These are phyloP conservation scores for Trichonephila clavipes DNA, from an alignment of 1,140 invertebrate genomes.

Conservation along the genomic window DNA sequence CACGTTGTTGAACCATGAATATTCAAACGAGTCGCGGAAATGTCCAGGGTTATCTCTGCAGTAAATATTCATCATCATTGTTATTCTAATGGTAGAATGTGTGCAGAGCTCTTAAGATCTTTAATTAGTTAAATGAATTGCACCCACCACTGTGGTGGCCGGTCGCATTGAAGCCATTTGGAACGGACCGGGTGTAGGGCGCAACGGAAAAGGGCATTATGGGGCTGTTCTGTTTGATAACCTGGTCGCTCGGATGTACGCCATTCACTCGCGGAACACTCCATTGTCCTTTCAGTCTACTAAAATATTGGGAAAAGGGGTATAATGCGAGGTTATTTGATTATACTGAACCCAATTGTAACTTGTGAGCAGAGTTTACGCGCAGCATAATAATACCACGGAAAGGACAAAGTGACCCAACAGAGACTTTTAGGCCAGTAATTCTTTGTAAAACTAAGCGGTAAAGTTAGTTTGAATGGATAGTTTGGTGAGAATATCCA, in stretches of 20 bases:
- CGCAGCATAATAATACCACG: too few species aligned
- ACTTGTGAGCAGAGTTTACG: too few species aligned
- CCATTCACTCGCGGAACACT: not conserved
- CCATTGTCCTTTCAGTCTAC: not conserved
- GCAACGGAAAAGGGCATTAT: conserved; percentile 21
- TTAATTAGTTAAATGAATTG: conserved; percentile 74
- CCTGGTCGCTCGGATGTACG: not conserved
- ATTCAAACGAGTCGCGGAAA: conserved; percentile 64
- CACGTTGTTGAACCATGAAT: conserved; percentile 66
- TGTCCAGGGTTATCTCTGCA: conserved; percentile 57
- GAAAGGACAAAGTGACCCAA: too few species aligned
- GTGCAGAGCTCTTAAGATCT: conserved; percentile 67
- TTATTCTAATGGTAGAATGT: conserved; percentile 73
- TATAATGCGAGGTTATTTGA: not conserved
- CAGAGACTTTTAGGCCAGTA: too few species aligned
- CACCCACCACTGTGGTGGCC: not conserved
- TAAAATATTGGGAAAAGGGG: not conserved
- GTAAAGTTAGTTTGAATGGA: too few species aligned
- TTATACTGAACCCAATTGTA: too few species aligned
- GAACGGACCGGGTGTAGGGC: not conserved
- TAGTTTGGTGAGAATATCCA: too few species aligned
- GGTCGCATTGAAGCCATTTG: conserved; percentile 7
- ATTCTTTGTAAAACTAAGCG: too few species aligned
- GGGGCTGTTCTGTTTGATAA: not conserved
- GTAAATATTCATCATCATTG: conserved; percentile 75